These are phyloP conservation scores for Prionailurus viverrinus DNA, from an alignment of 2,113 vertebrate species.

Conservation along the genomic window DNA sequence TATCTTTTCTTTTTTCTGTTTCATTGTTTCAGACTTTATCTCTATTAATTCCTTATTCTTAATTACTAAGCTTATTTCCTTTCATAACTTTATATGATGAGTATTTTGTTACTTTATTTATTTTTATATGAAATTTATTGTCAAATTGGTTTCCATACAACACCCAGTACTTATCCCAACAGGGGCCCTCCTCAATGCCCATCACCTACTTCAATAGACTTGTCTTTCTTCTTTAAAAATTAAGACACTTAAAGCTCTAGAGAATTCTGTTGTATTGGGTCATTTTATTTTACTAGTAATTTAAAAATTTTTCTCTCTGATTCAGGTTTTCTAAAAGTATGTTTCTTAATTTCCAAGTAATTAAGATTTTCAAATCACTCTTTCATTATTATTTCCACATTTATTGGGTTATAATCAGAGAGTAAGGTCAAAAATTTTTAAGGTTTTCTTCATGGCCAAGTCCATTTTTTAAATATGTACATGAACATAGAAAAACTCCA, in stretches of 20 bases:
- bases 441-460: neutral
- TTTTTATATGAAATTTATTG: too few relatives aligned
- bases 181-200: too few relatives aligned
- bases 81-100: neutral
- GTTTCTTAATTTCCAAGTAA: neutral
- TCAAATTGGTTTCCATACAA: too few relatives aligned
- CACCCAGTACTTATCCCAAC: too few relatives aligned
- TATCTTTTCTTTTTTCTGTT: conserved; percentile 31
- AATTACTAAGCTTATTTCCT: neutral
- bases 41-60: conserved; percentile 16
- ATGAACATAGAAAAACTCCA: neutral
- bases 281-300: neutral
- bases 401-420: neutral
- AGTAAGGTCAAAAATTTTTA: neutral
- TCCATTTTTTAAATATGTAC: neutral
- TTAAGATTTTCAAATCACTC: neutral
- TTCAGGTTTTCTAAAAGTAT: neutral
- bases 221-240: conserved; percentile 48
- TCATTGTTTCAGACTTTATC: conserved; percentile 31
- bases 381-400: neutral
- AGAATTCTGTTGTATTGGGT: neutral
- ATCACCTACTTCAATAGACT: neutral
- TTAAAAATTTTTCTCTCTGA: neutral
- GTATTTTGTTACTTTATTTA: neutral
- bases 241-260: conserved; percentile 14